phyloP scores from a whole-genome alignment of 2,888 invertebrate species.

The Keiferia lycopersicella region DNA sequence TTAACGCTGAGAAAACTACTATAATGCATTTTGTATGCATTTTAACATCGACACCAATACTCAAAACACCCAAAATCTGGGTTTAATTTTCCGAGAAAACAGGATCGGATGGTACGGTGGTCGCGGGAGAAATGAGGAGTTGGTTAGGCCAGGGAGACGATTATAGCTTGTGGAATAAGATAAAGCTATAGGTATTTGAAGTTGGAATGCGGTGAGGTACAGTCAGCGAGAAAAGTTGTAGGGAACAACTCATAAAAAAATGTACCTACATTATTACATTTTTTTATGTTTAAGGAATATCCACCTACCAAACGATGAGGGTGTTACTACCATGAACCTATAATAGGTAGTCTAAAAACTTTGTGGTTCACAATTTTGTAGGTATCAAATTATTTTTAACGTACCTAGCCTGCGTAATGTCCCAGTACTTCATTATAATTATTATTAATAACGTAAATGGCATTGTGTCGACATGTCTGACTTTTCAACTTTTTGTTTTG shows the following conservation, averaged over 20 bases:
- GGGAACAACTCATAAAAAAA: neutral
- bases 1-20: constrained; percentile 49
- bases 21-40: constrained; percentile 52
- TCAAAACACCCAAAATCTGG: neutral
- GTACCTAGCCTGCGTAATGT: no score
- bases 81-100: neutral
- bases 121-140: constrained; percentile 42
- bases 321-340: no score
- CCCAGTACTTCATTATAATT: no score
- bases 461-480: no score
- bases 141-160: constrained; percentile 29
- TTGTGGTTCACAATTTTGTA: no score
- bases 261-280: no score
- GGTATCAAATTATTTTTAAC: no score
- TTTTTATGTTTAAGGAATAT: no score
- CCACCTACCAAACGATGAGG: no score
- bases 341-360: no score
- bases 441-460: no score
- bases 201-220: constrained; percentile 29
- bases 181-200: constrained; percentile 28
- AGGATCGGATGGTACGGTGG: constrained; percentile 35
- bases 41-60: constrained; percentile 19
- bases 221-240: constrained; percentile 18
- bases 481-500: no score
- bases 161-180: constrained; percentile 30